phyloP scores from a whole-genome alignment of 2,888 invertebrate genomes.

The Cryptocheilus praepositus region DNA sequence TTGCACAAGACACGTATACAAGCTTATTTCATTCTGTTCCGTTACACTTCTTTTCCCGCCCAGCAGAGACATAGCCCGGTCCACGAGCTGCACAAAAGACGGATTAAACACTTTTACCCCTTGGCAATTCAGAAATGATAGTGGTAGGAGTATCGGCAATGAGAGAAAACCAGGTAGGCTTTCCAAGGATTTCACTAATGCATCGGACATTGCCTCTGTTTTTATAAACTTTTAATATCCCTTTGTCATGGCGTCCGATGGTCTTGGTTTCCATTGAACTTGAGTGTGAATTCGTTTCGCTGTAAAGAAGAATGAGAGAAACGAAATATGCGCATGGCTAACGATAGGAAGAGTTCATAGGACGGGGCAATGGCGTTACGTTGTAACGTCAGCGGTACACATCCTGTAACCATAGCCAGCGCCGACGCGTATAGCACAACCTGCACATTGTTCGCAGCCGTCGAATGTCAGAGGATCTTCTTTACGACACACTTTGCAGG shows the following conservation, averaged over 20 bases:
- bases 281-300: no score
- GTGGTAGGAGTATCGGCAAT: not conserved
- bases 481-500: slow-evolving; percentile 15
- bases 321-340: no score
- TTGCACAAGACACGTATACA: not conserved
- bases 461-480: slow-evolving; percentile 16
- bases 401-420: not conserved
- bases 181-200: slow-evolving; percentile 45
- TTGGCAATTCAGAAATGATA: slow-evolving; percentile 37
- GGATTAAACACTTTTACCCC: slow-evolving; percentile 48
- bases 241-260: not conserved
- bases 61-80: slow-evolving; percentile 11
- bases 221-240: slow-evolving; percentile 49
- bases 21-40: slow-evolving; percentile 42
- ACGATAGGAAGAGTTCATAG: no score
- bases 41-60: slow-evolving; percentile 13
- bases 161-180: slow-evolving; percentile 33
- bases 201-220: slow-evolving; percentile 45
- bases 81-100: slow-evolving; percentile 43
- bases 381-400: not conserved
- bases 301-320: no score
- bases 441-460: not conserved
- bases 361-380: not conserved
- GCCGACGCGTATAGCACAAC: not conserved
- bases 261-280: no score